Base-by-base conservation (phyloP, 2,797 vertebrate species). In the Neopelma chrysocephalum region DNA sequence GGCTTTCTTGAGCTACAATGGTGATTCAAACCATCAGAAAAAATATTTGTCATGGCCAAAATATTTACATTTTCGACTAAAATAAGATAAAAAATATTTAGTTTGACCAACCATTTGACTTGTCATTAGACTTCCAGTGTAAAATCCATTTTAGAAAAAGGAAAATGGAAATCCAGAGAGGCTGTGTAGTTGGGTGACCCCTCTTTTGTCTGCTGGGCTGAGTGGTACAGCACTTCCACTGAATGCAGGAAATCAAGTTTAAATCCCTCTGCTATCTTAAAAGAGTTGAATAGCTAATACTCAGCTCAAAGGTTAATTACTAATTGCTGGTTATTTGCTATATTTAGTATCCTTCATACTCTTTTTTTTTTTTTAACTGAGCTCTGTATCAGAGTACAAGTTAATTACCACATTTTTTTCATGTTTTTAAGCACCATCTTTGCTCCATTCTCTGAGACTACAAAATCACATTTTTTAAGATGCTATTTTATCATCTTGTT, bases 281-380 rank as follows among this genome's bases (percentile, higher is more conserved):
- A 78, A 50, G 65, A 64, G 47, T 69, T 69, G n/a, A 89, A 87
- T 42, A 90, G 90, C 51, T 94, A 73, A 94, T 89, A 70, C 13
- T 27, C 77, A 79, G 51, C 82, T 73, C 77, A 96, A 90, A 96
- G 95, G 91, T 96, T 96, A 95, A 94, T 97, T 95, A 56, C 82
- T 96, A 87, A 92, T 91, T 95, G 70, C 91, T 86, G 69, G n/a
- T 88, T 95, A 82, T 82, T 94, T 90, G 34, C 89, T 94, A 38
- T 94, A 70, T 90, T 94, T 96, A 94, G 62, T 84, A 66, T 65
- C 72, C 31, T 90, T 64, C 62, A 8, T 86, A 76, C 40, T 71
- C 42, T 31, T 11, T 19, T 53, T 51, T 76, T 82, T 82, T 87
- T 75, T 34, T 79, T 81, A 36, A 6, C 61, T 62, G 87, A 87